These are phyloP conservation scores for Arrhopalites spinosus DNA, from an alignment of 2,888 invertebrate species.

Conservation along the genomic window DNA sequence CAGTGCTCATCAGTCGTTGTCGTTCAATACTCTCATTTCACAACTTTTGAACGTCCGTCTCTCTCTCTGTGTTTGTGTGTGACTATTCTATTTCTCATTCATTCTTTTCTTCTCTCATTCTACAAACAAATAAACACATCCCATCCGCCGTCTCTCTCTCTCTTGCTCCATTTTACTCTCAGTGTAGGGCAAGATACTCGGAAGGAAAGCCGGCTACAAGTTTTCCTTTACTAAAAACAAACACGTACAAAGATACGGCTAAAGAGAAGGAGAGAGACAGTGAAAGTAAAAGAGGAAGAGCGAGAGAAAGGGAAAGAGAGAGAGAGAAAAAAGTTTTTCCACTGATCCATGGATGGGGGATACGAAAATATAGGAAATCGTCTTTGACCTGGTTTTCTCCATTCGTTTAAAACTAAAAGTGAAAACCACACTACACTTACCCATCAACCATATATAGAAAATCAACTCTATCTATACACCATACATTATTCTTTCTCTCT, in stretches of 20 bases:
- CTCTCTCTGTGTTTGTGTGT: neutral
- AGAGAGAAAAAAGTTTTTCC: neutral
- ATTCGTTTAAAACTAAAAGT: no score
- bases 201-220: neutral
- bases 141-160: neutral
- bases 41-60: neutral
- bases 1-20: constrained; percentile 35
- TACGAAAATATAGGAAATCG: no score
- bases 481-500: no score
- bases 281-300: neutral
- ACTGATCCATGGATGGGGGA: neutral
- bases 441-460: neutral
- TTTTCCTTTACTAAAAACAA: neutral
- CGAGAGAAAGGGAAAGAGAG: neutral
- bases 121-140: neutral
- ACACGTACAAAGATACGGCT: neutral
- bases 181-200: no score
- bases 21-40: constrained; percentile 26
- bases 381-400: no score
- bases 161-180: no score
- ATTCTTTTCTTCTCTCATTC: constrained; percentile 8
- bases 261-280: neutral
- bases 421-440: neutral
- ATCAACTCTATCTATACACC: neutral
- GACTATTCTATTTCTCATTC: neutral